Conservation (phyloP, 2,113 vertebrate genomes). For the Campylomormyrus tamandua region DNA sequence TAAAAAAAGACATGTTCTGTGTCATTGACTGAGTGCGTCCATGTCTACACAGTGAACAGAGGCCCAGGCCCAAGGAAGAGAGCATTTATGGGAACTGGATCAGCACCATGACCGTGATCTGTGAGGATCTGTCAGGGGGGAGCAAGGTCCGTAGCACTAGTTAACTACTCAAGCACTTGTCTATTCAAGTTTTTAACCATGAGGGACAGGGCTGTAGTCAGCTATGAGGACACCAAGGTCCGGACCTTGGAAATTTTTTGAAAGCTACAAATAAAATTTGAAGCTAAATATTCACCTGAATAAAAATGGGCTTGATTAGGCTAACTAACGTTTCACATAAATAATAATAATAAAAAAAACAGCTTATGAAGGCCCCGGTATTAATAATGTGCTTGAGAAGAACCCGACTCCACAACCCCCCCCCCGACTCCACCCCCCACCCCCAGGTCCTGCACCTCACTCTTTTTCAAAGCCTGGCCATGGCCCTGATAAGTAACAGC, state of each 20-base stretch:
- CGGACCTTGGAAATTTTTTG: not conserved
- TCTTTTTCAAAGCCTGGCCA: not conserved
- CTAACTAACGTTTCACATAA: too few species aligned
- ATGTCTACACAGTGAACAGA: slow-evolving; percentile 40
- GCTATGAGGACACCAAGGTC: not conserved
- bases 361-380: too few species aligned
- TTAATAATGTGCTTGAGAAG: too few species aligned
- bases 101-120: slow-evolving; percentile 57
- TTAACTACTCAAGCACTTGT: not conserved
- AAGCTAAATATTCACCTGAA: too few species aligned
- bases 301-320: too few species aligned
- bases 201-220: not conserved
- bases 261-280: too few species aligned
- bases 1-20: not conserved
- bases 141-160: slow-evolving; percentile 35
- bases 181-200: not conserved
- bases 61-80: slow-evolving; percentile 49
- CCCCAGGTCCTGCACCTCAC: too few species aligned
- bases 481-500: not conserved
- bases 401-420: too few species aligned
- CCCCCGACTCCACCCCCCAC: too few species aligned
- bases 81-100: slow-evolving; percentile 65
- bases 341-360: too few species aligned
- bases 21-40: not conserved
- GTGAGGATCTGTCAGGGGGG: slow-evolving; percentile 47